These are phyloP conservation scores for Passer domesticus DNA, from an alignment of 2,113 vertebrate genomes.

Conservation along the genomic window DNA sequence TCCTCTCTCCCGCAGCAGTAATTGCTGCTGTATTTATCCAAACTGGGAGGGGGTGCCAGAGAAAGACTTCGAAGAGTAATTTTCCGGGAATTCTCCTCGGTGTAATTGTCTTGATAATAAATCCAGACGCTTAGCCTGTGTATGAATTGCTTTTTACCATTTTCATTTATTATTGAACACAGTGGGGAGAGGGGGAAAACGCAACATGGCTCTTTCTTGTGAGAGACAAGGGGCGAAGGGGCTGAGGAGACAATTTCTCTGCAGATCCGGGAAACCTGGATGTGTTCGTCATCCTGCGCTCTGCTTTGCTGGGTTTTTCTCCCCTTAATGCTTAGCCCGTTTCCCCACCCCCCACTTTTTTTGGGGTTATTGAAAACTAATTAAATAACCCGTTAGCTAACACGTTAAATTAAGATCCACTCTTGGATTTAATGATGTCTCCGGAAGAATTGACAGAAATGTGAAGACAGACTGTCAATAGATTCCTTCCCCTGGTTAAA, in stretches of 20 bases:
- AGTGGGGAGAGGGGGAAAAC: slow-evolving; percentile 60
- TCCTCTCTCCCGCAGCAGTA: slow-evolving; percentile 17
- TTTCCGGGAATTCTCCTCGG: slow-evolving; percentile 44
- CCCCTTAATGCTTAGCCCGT: background rate
- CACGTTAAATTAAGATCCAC: slow-evolving; percentile 71
- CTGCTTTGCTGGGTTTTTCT: background rate
- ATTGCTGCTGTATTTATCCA: slow-evolving; percentile 59
- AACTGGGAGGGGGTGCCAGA: slow-evolving; percentile 60
- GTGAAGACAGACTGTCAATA: slow-evolving; percentile 66
- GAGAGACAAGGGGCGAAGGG: slow-evolving; percentile 47
- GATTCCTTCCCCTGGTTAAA: slow-evolving; percentile 50
- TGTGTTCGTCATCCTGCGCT: background rate
- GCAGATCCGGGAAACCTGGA: slow-evolving; percentile 53
- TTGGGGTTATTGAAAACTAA: slow-evolving; percentile 57
- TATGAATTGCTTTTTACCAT: slow-evolving; percentile 54
- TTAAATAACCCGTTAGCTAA: slow-evolving; percentile 66
- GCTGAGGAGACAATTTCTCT: slow-evolving; percentile 34
- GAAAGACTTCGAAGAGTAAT: slow-evolving; percentile 59
- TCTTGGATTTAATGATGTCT: slow-evolving; percentile 72
- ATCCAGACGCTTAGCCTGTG: slow-evolving; percentile 28
- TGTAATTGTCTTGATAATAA: slow-evolving; percentile 60
- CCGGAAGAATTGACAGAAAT: slow-evolving; percentile 67
- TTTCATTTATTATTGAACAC: slow-evolving; percentile 62
- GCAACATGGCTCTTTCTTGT: slow-evolving; percentile 53
- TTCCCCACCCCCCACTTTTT: background rate